phyloP scores from a whole-genome alignment of 1,140 invertebrate species.

The Drosophila suzukii region DNA sequence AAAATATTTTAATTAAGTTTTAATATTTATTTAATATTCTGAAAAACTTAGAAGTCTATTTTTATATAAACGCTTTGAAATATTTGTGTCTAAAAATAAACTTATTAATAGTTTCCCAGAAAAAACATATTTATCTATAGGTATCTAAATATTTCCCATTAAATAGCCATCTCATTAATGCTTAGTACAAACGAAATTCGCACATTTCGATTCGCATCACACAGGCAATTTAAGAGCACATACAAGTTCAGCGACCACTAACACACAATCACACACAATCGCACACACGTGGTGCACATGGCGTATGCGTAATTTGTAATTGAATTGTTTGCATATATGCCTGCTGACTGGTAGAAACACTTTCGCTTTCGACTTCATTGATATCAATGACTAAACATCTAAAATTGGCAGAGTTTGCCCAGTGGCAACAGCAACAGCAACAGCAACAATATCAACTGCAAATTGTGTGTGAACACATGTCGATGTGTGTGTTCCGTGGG shows the following conservation, averaged over 20 bases:
- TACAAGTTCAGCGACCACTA: constrained; percentile 56
- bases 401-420: constrained; percentile 69
- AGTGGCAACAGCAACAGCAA: constrained; percentile 19
- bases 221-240: constrained; percentile 50
- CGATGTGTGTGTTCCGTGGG: constrained; percentile 2
- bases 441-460: constrained; percentile 55
- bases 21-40: no score
- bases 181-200: constrained; percentile 28
- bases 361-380: constrained; percentile 80
- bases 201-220: constrained; percentile 19
- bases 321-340: constrained; percentile 58
- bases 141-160: background rate
- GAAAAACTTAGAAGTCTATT: no score
- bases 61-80: background rate
- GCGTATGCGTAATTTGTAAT: constrained; percentile 72
- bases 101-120: background rate
- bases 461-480: constrained; percentile 52
- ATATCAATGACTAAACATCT: constrained; percentile 79
- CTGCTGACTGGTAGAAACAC: constrained; percentile 49
- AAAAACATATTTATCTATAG: background rate
- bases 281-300: constrained; percentile 27
- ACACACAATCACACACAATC: constrained; percentile 23
- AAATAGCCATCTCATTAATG: constrained; percentile 8
- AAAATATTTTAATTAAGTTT: no score
- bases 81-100: background rate